Evolutionary conservation across 2,113 vertebrate genomes (phyloP).

Genomic region (Zosterops pallidus): DNA sequence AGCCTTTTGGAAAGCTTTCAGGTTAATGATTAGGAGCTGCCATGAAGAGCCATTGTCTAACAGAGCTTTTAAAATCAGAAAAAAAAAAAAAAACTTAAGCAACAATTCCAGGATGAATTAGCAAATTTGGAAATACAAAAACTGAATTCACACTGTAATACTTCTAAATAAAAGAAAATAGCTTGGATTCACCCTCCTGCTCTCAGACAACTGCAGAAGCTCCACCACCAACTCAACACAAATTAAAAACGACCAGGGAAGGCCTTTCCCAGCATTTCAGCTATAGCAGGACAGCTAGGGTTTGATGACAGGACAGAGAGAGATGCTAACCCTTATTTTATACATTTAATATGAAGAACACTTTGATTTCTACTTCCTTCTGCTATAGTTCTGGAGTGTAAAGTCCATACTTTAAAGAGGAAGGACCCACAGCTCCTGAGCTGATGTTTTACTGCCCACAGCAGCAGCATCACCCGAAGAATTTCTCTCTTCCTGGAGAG

Average conservation of each 20-base stretch:
- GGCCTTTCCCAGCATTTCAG: neutral
- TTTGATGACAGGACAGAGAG: neutral
- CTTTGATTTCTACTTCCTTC: neutral
- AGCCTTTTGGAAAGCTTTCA: slow-evolving; percentile 44
- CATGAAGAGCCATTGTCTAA: neutral
- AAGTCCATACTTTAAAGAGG: neutral
- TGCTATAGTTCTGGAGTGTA: neutral
- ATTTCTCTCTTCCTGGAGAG: neutral
- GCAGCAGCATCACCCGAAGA: neutral
- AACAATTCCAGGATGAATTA: neutral
- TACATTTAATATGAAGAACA: neutral
- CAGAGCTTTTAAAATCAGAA: neutral
- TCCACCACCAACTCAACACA: neutral
- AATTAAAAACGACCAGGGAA: neutral
- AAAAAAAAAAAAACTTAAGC: neutral
- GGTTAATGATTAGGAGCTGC: neutral
- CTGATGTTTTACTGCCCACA: neutral
- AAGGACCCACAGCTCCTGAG: neutral
- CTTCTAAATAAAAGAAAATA: neutral
- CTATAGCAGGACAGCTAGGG: neutral
- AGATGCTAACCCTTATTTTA: neutral
- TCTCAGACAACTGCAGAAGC: neutral
- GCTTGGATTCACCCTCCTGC: neutral
- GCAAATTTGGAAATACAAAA: neutral
- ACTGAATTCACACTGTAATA: neutral